These are phyloP conservation scores for Stegophylla sp. DNA, from an alignment of 2,888 invertebrate genomes.

Conservation along the genomic window DNA sequence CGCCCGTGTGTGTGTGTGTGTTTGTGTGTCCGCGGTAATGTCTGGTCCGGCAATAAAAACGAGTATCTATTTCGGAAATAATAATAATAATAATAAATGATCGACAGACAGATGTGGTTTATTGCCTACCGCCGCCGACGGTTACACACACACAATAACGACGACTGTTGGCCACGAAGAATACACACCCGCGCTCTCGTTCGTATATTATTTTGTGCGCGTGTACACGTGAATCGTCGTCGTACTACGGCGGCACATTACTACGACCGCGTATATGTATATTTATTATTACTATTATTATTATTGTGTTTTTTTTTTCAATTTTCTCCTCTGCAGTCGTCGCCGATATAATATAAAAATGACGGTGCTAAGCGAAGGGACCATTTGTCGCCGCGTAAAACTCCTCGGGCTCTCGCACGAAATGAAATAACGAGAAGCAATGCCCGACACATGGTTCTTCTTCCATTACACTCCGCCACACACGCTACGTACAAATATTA, in stretches of 20 bases:
- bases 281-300: no score
- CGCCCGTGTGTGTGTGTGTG: no score
- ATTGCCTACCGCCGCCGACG: neutral
- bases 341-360: neutral
- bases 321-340: no score
- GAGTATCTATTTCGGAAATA: conserved; percentile 17
- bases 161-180: neutral
- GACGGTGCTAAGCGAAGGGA: conserved; percentile 40
- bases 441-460: neutral
- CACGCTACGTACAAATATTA: conserved; percentile 2
- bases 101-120: conserved; percentile 17
- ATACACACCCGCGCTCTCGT: neutral
- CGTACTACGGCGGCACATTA: no score
- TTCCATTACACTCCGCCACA: neutral
- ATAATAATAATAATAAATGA: neutral
- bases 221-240: no score
- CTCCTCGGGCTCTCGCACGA: neutral
- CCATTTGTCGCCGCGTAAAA: conserved; percentile 7
- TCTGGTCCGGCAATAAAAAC: conserved; percentile 2
- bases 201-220: no score
- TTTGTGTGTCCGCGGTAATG: no score
- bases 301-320: conserved; percentile 1
- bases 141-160: neutral
- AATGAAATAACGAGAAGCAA: conserved; percentile 39
- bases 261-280: no score